A percentile compares a stretch with the other conserved stretches of the same genome.
These are phyloP conservation scores for Tupiocoris notatus DNA, from an alignment of 2,888 invertebrate species.

Conservation along the genomic window DNA sequence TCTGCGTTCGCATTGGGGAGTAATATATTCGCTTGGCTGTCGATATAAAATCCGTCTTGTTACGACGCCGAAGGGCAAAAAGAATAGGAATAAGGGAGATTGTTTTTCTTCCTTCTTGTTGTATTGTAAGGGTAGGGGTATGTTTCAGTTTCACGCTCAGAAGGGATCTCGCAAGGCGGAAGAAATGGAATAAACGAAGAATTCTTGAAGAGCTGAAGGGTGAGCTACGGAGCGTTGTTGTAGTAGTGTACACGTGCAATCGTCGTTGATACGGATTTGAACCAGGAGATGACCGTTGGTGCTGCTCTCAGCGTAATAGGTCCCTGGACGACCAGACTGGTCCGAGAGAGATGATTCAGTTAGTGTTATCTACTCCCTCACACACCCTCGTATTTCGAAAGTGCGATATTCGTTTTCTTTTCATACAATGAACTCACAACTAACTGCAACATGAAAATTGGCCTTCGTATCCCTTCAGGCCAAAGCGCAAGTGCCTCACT, in stretches of 20 bases:
- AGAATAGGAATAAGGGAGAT: conserved; percentile 37
- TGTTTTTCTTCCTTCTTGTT: conserved; percentile 22
- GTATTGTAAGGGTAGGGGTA: background rate
- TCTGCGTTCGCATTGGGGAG: conserved; percentile 6
- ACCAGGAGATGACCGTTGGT: conserved; percentile 16
- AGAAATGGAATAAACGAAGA: background rate
- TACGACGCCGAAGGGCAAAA: conserved; percentile 26
- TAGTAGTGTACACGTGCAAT: too few species aligned
- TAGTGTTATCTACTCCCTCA: conserved; percentile 19
- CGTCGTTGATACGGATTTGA: background rate
- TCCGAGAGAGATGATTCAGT: conserved; percentile 32
- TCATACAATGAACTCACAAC: too few species aligned
- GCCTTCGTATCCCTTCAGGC: too few species aligned
- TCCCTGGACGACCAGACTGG: conserved; percentile 13
- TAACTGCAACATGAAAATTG: too few species aligned
- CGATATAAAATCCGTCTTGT: conserved; percentile 41
- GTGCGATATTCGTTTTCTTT: background rate
- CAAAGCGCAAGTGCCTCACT: too few species aligned
- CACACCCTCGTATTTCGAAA: background rate
- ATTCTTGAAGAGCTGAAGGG: background rate
- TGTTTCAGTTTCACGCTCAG: background rate
- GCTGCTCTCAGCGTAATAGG: background rate
- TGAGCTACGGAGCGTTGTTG: too few species aligned
- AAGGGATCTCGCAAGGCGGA: conserved; percentile 1
- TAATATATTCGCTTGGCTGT: conserved; percentile 37